Evolutionary conservation across 2,888 invertebrate species (phyloP), one percentile per base, ranked within the genome.

Genomic region (Parnassius orleans): DNA sequence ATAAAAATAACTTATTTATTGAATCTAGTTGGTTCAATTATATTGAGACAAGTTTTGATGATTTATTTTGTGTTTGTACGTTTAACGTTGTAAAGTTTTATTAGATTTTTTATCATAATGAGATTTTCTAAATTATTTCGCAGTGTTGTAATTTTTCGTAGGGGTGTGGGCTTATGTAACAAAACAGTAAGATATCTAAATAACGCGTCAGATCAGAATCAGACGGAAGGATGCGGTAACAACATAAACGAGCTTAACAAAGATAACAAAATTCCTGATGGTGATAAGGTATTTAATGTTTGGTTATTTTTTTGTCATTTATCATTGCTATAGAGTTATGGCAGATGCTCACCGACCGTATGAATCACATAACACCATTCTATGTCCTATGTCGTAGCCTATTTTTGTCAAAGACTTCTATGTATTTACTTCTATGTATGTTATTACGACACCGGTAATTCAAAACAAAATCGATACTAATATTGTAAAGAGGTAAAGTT

Each of bases 41-140:
- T 66, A 67, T 59, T 14, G 54, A 53, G n/a, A 46, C 7, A 33
- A 52, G 15, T 59, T 63, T 69, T 69, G 61, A 53, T 48, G 14
- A 52, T 57, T 56, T n/a, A n/a, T 47, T 65, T 65, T 60, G 57
- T 33, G 65, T 71, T 66, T 67, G 67, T 64, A 65, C 72, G 69
- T 64, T 69, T 69, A 14, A 14, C 0, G 33, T 33, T 7, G 24
- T 24, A 24, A 19, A 19, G 24, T 24, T 24, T 33, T 33, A 33
- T 33, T 33, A 5, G 33, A 33, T 33, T 7, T 33, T 75, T 82
- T 78, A n/a, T 77, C 73, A 80, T 63, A 69, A 90, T 90, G 90
- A 76, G 68, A 63, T 76, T 81, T 71, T 71, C 77, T 59, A 89
- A 87, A 85, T 86, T 89, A 67, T 72, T 83, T 70, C 71, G 69